These are phyloP conservation scores for Spilogale gracilis DNA, from an alignment of 2,113 vertebrate species.

Conservation along the genomic window DNA sequence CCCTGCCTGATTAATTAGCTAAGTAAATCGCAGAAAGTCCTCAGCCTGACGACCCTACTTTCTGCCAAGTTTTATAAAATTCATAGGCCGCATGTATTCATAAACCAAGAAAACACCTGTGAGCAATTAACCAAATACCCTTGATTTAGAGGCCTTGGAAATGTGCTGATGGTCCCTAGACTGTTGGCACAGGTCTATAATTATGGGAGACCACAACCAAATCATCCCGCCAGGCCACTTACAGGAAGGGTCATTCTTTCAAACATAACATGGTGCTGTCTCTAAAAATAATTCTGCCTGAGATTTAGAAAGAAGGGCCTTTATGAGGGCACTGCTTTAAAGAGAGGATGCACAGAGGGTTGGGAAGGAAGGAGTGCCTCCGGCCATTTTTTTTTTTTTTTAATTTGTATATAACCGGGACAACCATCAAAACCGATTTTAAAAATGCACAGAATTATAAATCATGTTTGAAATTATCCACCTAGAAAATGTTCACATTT, in stretches of 20 bases:
- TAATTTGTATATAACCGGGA: neutral
- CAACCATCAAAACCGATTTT: neutral
- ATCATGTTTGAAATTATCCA: neutral
- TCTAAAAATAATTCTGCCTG: constrained; percentile 72
- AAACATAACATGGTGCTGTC: constrained; percentile 35
- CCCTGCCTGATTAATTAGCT: constrained; percentile 58
- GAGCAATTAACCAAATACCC: constrained; percentile 67
- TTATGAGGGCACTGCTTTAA: constrained; percentile 6
- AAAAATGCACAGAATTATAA: constrained; percentile 34
- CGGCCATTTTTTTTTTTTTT: neutral
- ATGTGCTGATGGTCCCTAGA: constrained; percentile 36
- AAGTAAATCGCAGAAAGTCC: constrained; percentile 57
- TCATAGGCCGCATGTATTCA: constrained; percentile 24
- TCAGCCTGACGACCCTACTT: neutral
- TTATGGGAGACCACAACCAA: constrained; percentile 74
- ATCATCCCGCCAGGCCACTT: constrained; percentile 56
- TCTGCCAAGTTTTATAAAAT: constrained; percentile 62
- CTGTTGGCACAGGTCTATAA: constrained; percentile 50
- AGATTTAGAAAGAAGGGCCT: neutral
- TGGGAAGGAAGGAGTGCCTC: neutral
- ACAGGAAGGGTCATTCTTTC: constrained; percentile 66
- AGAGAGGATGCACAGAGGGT: neutral
- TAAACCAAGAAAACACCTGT: constrained; percentile 74
- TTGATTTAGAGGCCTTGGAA: constrained; percentile 62
- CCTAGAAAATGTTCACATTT: neutral